Base-by-base conservation (phyloP, 2,888 invertebrate species). In the Drosophila meridiana region DNA sequence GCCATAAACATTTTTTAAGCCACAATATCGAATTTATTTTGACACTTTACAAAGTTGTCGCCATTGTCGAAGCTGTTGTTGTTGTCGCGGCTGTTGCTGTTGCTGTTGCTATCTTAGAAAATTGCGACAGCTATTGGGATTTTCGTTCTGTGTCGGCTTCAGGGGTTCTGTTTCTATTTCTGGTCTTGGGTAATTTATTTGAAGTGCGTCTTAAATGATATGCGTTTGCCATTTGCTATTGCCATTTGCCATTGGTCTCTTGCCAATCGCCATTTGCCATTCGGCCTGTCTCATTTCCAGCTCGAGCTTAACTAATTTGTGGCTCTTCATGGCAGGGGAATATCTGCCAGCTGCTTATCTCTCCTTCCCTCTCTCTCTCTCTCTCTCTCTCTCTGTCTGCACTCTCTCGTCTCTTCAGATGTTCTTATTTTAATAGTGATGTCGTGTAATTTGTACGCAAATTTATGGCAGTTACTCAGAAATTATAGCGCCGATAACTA, bases 11-110 rank as follows among this genome's bases (percentile, higher is more conserved):
- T 87, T 90, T 87, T 90, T 90, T 85, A 87, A 87, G 89, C 87
- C 80, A 90, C 89, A 87, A 87, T 87, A 87, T 87, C 90, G 90
- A 87, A 90, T 87, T 87, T 87, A 87, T 87, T 87, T 87, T 90
- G 87, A 87, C 87, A 87, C 90, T 90, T 87, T 76, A 87, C 90
- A 90, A 87, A 87, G 90, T 87, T 87, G 90, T 86, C 75, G 86
- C 82, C 86, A 73, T 79, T 89, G 85, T 82, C 59, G 80, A 34
- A 56, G 84, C 64, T 58, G 71, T 50, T 65, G 71, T 45, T 71
- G 73, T 36, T 73, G 67, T 56, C 69, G 65, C 9, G 66, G 69
- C 52, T 45, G 60, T n/a, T 56, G 61, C 34, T 32, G 73, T 20
- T 69, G 60, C 20, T 67, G 63, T 34, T 61, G 85, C 83, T 87